These are phyloP conservation scores for Adela reaumurella DNA, from an alignment of 2,888 invertebrate genomes.

Conservation along the genomic window DNA sequence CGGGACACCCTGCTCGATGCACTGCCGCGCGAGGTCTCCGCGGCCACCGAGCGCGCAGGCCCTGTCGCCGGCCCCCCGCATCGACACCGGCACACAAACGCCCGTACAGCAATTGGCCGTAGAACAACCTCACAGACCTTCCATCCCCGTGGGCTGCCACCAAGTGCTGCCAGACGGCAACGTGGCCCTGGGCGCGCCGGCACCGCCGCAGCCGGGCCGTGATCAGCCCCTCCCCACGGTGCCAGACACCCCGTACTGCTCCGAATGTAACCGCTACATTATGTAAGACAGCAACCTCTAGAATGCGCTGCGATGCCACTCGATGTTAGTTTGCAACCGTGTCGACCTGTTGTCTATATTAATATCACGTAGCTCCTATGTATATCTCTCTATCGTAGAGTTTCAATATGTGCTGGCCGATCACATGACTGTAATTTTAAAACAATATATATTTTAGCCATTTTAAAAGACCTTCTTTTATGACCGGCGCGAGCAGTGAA, in stretches of 20 bases:
- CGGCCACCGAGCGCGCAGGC: slow-evolving; percentile 40
- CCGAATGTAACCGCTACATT: slow-evolving; percentile 82
- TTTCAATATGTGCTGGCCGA: not conserved
- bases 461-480: no score
- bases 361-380: slow-evolving; percentile 1
- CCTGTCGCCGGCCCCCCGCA: slow-evolving; percentile 37
- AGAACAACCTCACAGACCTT: slow-evolving; percentile 39
- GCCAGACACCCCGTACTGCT: slow-evolving; percentile 66
- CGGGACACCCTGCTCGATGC: slow-evolving; percentile 61
- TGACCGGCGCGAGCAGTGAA: no score
- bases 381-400: slow-evolving; percentile 1
- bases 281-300: slow-evolving; percentile 63
- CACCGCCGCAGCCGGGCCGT: slow-evolving; percentile 21
- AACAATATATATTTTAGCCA: no score
- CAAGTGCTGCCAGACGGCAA: slow-evolving; percentile 48
- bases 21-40: slow-evolving; percentile 43
- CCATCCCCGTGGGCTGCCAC: slow-evolving; percentile 55
- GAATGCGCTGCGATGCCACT: slow-evolving; percentile 21
- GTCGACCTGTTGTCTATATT: slow-evolving; percentile 30
- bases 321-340: slow-evolving; percentile 51
- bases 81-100: slow-evolving; percentile 12
- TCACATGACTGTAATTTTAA: not conserved
- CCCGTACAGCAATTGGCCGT: slow-evolving; percentile 25
- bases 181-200: slow-evolving; percentile 41
- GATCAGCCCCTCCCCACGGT: slow-evolving; percentile 38